Conservation (phyloP, 1,140 invertebrate species). For the Eciton burchellii region DNA sequence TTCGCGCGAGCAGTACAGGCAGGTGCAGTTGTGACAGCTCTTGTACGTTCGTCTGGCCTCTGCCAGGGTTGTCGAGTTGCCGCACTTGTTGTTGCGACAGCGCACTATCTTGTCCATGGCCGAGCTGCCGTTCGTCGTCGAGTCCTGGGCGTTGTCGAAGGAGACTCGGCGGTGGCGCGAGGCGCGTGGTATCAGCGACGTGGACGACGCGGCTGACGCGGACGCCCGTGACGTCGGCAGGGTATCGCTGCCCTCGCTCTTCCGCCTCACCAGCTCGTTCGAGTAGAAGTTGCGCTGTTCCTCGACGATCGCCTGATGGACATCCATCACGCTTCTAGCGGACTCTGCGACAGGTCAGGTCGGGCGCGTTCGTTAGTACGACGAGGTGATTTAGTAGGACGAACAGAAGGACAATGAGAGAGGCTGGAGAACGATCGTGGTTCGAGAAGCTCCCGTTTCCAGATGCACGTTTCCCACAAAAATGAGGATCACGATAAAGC, state of each 20-base stretch:
- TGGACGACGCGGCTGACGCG: slow-evolving; percentile 40
- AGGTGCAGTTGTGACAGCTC: slow-evolving; percentile 97
- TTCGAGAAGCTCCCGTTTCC: neutral
- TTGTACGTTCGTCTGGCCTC: slow-evolving; percentile 92
- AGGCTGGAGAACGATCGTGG: slow-evolving; percentile 45
- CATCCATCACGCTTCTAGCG: slow-evolving; percentile 81
- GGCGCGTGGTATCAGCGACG: slow-evolving; percentile 9
- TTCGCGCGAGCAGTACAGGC: slow-evolving; percentile 93
- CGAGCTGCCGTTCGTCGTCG: slow-evolving; percentile 62
- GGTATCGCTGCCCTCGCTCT: slow-evolving; percentile 86
- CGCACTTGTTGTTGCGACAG: slow-evolving; percentile 92
- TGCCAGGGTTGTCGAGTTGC: slow-evolving; percentile 86
- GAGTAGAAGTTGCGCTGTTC: slow-evolving; percentile 72
- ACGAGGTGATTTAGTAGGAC: neutral
- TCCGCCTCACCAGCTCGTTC: slow-evolving; percentile 81
- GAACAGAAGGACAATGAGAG: slow-evolving; percentile 31
- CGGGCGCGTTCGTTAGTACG: slow-evolving; percentile 43
- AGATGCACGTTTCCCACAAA: neutral
- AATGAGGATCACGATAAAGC: too few species aligned
- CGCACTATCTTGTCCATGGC: slow-evolving; percentile 86
- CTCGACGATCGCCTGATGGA: slow-evolving; percentile 67
- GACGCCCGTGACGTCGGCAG: slow-evolving; percentile 70
- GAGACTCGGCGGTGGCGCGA: slow-evolving; percentile 81
- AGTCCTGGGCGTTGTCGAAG: slow-evolving; percentile 82
- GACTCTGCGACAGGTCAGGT: slow-evolving; percentile 79